Evolutionary conservation across 2,888 invertebrate genomes (phyloP), one percentile per base, ranked within the genome.

Genomic region (Synanthedon andrenaeformis): DNA sequence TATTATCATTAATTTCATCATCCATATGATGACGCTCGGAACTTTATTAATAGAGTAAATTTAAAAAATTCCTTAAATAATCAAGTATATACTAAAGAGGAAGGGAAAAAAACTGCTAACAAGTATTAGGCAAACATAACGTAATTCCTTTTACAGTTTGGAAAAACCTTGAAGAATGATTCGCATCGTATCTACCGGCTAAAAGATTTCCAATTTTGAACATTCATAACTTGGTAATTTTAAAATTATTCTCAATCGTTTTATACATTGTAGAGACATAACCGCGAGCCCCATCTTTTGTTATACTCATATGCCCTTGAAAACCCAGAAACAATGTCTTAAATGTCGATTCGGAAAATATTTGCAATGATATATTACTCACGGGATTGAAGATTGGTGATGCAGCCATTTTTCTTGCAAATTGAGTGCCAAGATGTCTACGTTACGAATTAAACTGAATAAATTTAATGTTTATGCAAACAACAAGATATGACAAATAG

Each of bases 371-470:
- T 56, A 54, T 53, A 17, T 57, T 52, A 72, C 85, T 77, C 66
- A 86, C 85, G 58, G 85, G 85, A 58, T 74, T 84, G 70, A 82
- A 85, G 35, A 85, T 81, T 2, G 79, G 76, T 56, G 71, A 72
- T 55, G 74, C 70, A 55, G 82, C 74, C 85, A 85, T 85, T 54
- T 58, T 68, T 68, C 60, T 53, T 35, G 35, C 35, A 35, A 35
- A 35, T 28, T 6, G 35, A 35, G 6, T 35, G 5, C 23, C 35
- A 35, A 35, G 3, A 10, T 10, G 23, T 23, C 5, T 23, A 23
- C 23, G 23, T 35, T 35, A 35, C 35, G 35, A 35, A 35, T 35
- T 10, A 10, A 35, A 35, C 35, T 35, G 8, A 35, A 35, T 35
- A 35, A 35, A 35, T 35, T 35, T 35, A 10, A 35, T 35, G 35